Evolutionary conservation across 2,113 vertebrate genomes (phyloP).

Genomic region (Plectropomus leopardus): DNA sequence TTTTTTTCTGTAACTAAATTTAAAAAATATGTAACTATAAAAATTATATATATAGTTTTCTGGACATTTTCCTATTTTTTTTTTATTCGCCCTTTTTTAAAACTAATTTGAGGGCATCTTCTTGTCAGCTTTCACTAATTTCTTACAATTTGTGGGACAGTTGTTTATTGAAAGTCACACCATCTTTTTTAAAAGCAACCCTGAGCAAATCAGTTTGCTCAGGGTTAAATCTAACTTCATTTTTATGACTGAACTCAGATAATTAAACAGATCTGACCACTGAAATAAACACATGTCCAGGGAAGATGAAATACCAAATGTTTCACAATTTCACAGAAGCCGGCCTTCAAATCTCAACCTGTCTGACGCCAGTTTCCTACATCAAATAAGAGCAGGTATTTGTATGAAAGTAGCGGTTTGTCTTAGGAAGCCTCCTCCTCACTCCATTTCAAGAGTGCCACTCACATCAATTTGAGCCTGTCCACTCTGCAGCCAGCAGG

Average conservation of each 20-base stretch:
- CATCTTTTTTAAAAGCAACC: too few species aligned
- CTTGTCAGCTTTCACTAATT: too few species aligned
- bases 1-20: too few species aligned
- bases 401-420: neutral
- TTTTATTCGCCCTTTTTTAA: too few species aligned
- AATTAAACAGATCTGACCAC: neutral
- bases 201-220: too few species aligned
- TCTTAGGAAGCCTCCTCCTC: neutral
- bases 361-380: neutral
- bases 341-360: neutral
- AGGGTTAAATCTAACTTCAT: too few species aligned
- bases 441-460: neutral
- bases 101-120: too few species aligned
- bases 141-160: too few species aligned
- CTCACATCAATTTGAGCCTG: slow-evolving; percentile 13
- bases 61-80: too few species aligned
- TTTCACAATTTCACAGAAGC: neutral
- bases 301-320: slow-evolving; percentile 1
- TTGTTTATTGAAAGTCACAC: too few species aligned
- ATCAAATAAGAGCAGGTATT: neutral
- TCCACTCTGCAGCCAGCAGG: slow-evolving; percentile 7
- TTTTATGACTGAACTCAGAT: neutral
- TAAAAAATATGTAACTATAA: too few species aligned
- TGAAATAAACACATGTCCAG: neutral
- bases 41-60: too few species aligned